phyloP scores from a whole-genome alignment of 2,797 vertebrate species.

The Parambassis ranga region DNA sequence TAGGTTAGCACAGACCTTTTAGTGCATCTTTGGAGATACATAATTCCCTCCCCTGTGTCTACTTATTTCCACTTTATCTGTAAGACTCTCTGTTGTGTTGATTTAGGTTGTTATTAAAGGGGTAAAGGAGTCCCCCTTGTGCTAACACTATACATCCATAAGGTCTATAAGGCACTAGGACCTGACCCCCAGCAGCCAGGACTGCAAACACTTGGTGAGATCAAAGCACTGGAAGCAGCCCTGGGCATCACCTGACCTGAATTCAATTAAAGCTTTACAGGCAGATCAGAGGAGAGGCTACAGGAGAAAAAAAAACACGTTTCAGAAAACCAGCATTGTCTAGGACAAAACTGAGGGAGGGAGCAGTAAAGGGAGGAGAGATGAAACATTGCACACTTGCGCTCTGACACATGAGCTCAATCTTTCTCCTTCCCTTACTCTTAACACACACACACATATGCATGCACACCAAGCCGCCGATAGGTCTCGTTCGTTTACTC shows the following conservation, averaged over 20 bases:
- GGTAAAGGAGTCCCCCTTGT: neutral
- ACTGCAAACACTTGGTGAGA: constrained; percentile 69
- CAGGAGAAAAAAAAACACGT: constrained; percentile 1
- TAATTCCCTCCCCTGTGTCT: neutral
- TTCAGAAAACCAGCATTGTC: constrained; percentile 43
- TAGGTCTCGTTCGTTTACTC: constrained; percentile 70
- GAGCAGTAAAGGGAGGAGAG: constrained; percentile 24
- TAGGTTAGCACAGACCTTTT: neutral
- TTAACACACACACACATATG: neutral
- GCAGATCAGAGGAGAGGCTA: constrained; percentile 68
- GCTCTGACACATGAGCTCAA: constrained; percentile 30
- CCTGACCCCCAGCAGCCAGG: constrained; percentile 56
- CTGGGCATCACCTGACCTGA: constrained; percentile 79
- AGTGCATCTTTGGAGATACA: neutral
- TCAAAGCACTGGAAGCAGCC: constrained; percentile 72
- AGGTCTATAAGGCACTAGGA: constrained; percentile 35
- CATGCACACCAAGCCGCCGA: constrained; percentile 41
- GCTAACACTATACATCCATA: constrained; percentile 41
- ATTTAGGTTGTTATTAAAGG: constrained; percentile 9
- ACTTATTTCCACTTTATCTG: constrained; percentile 3
- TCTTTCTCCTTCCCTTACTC: neutral
- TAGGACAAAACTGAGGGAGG: constrained; percentile 35
- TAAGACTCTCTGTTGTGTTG: neutral
- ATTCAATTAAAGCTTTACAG: constrained; percentile 82
- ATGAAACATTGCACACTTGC: constrained; percentile 50